Evolutionary conservation across 2,888 invertebrate genomes (phyloP).

Genomic region (Folsomia manolachei): DNA sequence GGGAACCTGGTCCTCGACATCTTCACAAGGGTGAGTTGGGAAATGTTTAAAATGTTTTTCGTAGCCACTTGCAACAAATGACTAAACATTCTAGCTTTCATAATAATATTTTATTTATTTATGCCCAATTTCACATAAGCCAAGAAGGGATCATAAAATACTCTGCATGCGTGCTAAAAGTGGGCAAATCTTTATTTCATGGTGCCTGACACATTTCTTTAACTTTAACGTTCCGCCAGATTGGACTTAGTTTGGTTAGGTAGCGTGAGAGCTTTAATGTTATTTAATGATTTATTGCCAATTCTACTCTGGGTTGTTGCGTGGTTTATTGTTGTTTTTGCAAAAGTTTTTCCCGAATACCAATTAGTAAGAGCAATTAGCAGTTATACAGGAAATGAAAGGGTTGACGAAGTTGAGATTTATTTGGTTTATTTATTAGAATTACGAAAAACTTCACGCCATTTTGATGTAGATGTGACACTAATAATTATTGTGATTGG

Average conservation of each 20-base stretch:
- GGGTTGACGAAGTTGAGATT: no score
- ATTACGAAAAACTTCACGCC: no score
- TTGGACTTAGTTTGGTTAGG: background rate
- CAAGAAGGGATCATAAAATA: background rate
- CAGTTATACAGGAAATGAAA: no score
- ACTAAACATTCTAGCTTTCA: background rate
- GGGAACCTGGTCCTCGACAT: slow-evolving; percentile 11
- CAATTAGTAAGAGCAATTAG: background rate
- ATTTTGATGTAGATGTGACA: no score
- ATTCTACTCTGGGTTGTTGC: background rate
- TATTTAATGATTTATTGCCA: background rate
- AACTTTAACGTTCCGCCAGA: background rate
- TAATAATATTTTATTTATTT: background rate
- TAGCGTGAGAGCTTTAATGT: background rate
- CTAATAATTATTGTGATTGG: no score
- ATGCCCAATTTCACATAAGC: background rate
- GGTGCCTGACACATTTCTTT: background rate
- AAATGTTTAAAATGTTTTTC: background rate
- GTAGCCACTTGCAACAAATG: background rate
- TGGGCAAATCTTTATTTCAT: background rate
- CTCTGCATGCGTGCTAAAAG: slow-evolving; percentile 2
- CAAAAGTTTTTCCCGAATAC: background rate
- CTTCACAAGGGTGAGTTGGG: background rate
- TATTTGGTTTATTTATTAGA: background rate
- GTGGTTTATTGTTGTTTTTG: background rate